These are phyloP conservation scores for Drosophila mayri DNA, from an alignment of 1,140 invertebrate genomes.

Conservation along the genomic window DNA sequence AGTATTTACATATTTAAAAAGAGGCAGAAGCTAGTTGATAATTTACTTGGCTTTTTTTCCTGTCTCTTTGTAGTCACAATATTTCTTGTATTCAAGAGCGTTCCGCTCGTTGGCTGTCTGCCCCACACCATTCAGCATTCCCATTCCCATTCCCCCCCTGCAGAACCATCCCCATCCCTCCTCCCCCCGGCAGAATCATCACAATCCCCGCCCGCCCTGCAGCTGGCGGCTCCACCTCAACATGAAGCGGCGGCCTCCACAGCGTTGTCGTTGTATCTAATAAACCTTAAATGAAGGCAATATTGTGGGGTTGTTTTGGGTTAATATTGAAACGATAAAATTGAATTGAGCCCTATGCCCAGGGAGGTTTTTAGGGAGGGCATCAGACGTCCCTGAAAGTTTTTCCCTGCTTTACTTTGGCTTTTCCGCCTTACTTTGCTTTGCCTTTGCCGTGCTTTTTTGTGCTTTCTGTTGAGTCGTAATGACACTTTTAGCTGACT, in stretches of 20 bases:
- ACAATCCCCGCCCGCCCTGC: slow-evolving; percentile 1
- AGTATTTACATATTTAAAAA: background rate
- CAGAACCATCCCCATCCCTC: background rate
- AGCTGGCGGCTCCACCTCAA: slow-evolving; percentile 13
- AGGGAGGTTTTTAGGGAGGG: slow-evolving; percentile 21
- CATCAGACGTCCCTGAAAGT: slow-evolving; percentile 74
- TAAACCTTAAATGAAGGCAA: slow-evolving; percentile 85
- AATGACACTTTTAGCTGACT: slow-evolving; percentile 83
- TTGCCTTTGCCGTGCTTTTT: slow-evolving; percentile 46
- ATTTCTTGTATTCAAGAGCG: slow-evolving; percentile 78
- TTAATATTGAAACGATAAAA: slow-evolving; percentile 84
- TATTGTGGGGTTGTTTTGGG: slow-evolving; percentile 84
- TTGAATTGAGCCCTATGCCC: slow-evolving; percentile 80
- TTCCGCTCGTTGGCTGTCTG: slow-evolving; percentile 64
- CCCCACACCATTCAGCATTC: background rate
- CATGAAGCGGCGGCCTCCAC: slow-evolving; percentile 20
- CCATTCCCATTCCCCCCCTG: background rate
- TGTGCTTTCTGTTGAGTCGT: slow-evolving; percentile 69
- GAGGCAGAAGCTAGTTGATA: background rate
- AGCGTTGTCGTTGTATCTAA: slow-evolving; percentile 75
- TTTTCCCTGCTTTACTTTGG: slow-evolving; percentile 43
- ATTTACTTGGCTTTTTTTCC: no score
- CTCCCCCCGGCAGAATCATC: background rate
- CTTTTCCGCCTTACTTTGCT: slow-evolving; percentile 25
- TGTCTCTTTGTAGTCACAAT: slow-evolving; percentile 48